Base-by-base conservation (phyloP, 1,140 invertebrate genomes). In the Zophobas morio region DNA sequence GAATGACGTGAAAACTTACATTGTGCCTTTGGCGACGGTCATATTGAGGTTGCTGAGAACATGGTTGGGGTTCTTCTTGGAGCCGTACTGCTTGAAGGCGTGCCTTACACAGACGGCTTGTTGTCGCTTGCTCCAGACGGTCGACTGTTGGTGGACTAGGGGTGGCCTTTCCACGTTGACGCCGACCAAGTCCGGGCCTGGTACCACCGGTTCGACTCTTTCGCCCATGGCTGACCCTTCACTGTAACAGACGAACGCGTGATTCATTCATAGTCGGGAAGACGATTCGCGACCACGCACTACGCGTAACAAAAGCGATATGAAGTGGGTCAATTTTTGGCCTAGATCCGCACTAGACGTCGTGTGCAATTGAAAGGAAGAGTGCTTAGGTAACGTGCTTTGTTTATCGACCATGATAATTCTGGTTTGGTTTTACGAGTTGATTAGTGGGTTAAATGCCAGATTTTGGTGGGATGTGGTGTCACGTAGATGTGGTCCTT, bases 11-110 rank as follows among this genome's bases (percentile, higher is more conserved):
- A 6, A 51, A 77, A 93, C 94, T 94, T 89, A 96, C 95, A 97
- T 98, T 51, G 94, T 91, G 70, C 96, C 96, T 85, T 96, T 96
- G 53, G 93, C 92, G 8, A 98, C 96, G 8, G 94, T 96, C 94
- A 97, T 96, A 82, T 96, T 96, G 36, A 97, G 89, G 37, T 95
- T 93, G 83, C 94, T 94, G 32, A 98, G 88, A 4, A 97, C 94
- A 42, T 95, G 88, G 80, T 96, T 94, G n/a, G 94, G 94, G 84
- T 93, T 95, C 70, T 91, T 95, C 77, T 93, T 92, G 40, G 92
- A 89, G 2, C 96, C 96, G 85, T 97, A 97, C 83, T 91, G 92
- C 86, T 97, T 97, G 86, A 91, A 93, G 0, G 96, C 94, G 32
- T 93, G 88, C 57, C 94, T 88, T 0, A 96, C 94, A 81, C 93